These are phyloP conservation scores for Morphnarchus princeps DNA, from an alignment of 2,113 vertebrate species.

Conservation along the genomic window DNA sequence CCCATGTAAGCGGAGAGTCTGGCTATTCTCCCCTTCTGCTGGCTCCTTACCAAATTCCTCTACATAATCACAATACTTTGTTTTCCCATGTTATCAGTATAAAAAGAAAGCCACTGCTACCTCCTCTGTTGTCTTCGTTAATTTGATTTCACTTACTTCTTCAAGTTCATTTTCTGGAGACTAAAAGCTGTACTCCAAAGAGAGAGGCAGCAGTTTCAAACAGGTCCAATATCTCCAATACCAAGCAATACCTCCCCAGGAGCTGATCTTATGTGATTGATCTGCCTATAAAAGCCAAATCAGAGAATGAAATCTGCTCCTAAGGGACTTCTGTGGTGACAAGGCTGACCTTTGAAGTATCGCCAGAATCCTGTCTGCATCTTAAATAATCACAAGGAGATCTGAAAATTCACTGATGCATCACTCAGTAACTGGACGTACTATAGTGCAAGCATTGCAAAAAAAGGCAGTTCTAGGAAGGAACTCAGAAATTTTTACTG, in stretches of 20 bases:
- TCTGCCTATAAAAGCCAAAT: conserved; percentile 28
- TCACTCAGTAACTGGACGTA: not conserved
- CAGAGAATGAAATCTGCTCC: conserved; percentile 5
- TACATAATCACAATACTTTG: not conserved
- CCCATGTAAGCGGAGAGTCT: not conserved
- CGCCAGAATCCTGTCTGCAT: not conserved
- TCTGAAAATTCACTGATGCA: not conserved
- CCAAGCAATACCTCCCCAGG: not conserved
- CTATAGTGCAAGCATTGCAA: not conserved
- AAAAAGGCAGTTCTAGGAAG: not conserved
- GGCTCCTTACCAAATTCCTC: not conserved
- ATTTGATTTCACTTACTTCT: not conserved
- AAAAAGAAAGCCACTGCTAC: not conserved
- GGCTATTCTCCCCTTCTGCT: not conserved
- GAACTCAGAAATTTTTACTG: not conserved
- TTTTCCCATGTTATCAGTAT: not conserved
- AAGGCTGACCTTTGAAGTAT: conserved; percentile 5
- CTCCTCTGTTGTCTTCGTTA: not conserved
- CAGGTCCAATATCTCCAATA: not conserved
- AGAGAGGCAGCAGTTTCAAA: not conserved
- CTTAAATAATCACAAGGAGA: not conserved
- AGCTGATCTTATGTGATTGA: not conserved
- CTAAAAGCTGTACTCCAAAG: not conserved
- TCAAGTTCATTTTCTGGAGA: not conserved
- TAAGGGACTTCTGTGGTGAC: not conserved